Base-by-base conservation (phyloP, 2,113 vertebrate genomes). In the Spea bombifrons region DNA sequence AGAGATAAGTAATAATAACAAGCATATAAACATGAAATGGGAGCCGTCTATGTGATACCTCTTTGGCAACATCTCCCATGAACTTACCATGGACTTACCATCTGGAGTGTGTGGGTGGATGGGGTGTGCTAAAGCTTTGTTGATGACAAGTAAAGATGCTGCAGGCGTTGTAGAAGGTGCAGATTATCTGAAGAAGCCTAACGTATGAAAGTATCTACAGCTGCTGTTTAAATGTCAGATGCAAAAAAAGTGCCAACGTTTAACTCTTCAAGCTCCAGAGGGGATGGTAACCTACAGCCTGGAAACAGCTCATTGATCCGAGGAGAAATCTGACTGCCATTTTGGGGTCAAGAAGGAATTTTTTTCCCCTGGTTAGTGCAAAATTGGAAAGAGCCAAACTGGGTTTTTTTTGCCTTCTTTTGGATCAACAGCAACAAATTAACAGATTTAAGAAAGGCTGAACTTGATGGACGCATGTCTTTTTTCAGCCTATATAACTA, bases 71-170 rank as follows among this genome's bases (percentile, higher is more conserved):
- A 66, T 67, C 63, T 57, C 73, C 16, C 17, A 43, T 16, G 57
- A 73, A 80, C 64, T 67, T 80, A 66, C 64, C 71, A 66, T 61
- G 71, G 71, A 68, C 78, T 73, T 80, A 57, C 78, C 71, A 80
- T 80, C 71, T 80, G 71, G 64, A 73, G 64, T 73, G 64, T 61
- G 78, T 74, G 52, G 78, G 78, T 59, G 64, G 71, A 65, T 50
- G 71, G 63, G 69, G 49, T 13, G 69, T 73, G 50, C 44, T 66
- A 45, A 64, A 63, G 77, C 47, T 73, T 45, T 68, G 46, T 74
- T 61, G 16, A 75, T 74, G 69, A 71, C 48, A 59, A 57, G 71
- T 12, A 46, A 80, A 80, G 64, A 80, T 74, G 52, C 71, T 61
- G 71, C 17, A 74, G 71, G 71, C 71, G 45, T 74, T 67, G 64